Base-by-base conservation (phyloP, 2,797 vertebrate species). In the Tokudaia tokunoshimensis region DNA sequence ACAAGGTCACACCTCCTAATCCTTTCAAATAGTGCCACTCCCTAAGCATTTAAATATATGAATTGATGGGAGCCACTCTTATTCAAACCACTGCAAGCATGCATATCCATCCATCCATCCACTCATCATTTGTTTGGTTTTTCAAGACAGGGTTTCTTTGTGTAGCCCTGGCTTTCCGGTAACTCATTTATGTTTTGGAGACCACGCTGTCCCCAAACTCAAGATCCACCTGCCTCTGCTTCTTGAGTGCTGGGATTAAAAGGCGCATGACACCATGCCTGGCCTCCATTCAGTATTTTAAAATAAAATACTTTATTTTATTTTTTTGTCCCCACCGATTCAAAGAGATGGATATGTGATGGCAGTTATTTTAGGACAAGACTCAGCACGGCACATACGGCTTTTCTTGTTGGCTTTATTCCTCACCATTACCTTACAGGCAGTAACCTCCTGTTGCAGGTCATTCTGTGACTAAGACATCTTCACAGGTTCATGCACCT, bases 321-420 rank as follows among this genome's bases (percentile, higher is more conserved):
- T 24, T 22, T 41, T 52, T 57, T 81, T 87, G 85, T 47, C 80
- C 1, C 22, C 52, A 72, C 15, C 67, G 57, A 91, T 85, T 84
- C 83, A 91, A 91, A 50, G 47, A 83, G 47, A 92, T 41, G 9
- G 61, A 74, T 37, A 22, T 59, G 20, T 79, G 72, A 86, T 13
- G 61, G 55, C 81, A 81, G 65, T n/a, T 70, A 84, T 63, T 92
- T 76, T 75, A 92, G 78, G 29, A 70, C 74, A 41, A 78, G 76
- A 61, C 59, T 90, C 37, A 81, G 15, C n/a, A 59, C 3, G 12
- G n/a, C 34, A 61, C 11, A 59, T 24, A 20, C 11, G 3, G 55
- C 9, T 82, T 24, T 24, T 59, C 55, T 67, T 80, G 61, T 83
- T 74, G 44, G 50, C 55, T 34, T 65, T n/a, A 50, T 41, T 82